Base-by-base conservation (phyloP, 2,113 vertebrate species). In the Stictonetta naevosa region DNA sequence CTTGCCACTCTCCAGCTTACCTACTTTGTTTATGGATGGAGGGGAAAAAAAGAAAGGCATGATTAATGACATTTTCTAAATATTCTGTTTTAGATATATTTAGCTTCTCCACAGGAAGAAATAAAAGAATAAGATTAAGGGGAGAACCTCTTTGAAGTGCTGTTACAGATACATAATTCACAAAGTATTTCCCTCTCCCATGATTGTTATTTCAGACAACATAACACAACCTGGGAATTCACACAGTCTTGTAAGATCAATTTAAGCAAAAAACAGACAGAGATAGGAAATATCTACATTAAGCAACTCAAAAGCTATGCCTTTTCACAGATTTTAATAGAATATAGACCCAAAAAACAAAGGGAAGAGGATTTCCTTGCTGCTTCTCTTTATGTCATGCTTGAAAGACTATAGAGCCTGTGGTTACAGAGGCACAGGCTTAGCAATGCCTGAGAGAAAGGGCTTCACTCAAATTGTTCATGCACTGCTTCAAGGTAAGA, bases 211-310 rank as follows among this genome's bases (percentile, higher is more conserved):
- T 60, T 64, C 48, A 69, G 67, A 90, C 15, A 93, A 88, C 66
- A 62, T 52, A 83, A 58, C 17, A 13, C 20, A 64, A 77, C 15
- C 31, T 3, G 1, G 23, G 18, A 44, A 75, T 91, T 91, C 66
- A 91, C 59, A 88, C 13, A 44, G 26, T 77, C 91, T 96, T 73
- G 48, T 34, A 76, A 94, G 90, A 97, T 28, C 52, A 66, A 48
- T 34, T 87, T 81, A 73, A 88, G 26, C 22, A 19, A 69, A 21
- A 56, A 5, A 48, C 12, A 66, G 22, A 40, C 59, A 60, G 7
- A 44, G 53, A 60, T 3, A 76, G 55, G 75, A 75, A 94, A 92
- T 64, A 38, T 8, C 59, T 23, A 9, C 4, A 26, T 92, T 44
- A 66, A 63, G 34, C 29, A 58, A 76, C 29, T 68, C 68, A 59